Percentiles rank a stretch among this genome's conserved stretches.
These are phyloP conservation scores for Nomada flava DNA, from an alignment of 2,888 invertebrate genomes.

Conservation along the genomic window DNA sequence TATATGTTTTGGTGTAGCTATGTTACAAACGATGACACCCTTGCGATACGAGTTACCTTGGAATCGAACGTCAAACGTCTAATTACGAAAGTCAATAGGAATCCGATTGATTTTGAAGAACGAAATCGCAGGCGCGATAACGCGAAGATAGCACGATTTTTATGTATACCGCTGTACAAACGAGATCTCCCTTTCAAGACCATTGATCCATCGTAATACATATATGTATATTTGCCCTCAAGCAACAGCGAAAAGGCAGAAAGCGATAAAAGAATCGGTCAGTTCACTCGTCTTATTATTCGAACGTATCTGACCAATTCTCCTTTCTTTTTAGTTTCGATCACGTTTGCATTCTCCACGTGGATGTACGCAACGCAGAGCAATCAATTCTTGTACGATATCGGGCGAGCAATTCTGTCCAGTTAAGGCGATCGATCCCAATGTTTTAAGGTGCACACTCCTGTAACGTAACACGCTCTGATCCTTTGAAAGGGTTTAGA, in stretches of 20 bases:
- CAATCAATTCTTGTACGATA: slow-evolving; percentile 1
- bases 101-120: neutral
- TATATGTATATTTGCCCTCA: neutral
- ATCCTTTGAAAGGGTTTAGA: neutral
- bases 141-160: neutral
- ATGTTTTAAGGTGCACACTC: slow-evolving; percentile 8
- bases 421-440: neutral
- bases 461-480: slow-evolving; percentile 10
- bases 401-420: neutral
- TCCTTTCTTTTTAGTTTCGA: neutral
- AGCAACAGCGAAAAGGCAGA: slow-evolving; percentile 2
- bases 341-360: neutral
- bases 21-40: slow-evolving; percentile 17
- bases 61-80: neutral
- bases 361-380: neutral
- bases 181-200: neutral
- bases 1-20: slow-evolving; percentile 19
- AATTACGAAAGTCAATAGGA: neutral
- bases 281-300: slow-evolving; percentile 16
- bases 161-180: neutral
- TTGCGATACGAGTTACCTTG: neutral
- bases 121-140: too few species aligned
- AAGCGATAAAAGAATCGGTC: slow-evolving; percentile 13
- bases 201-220: neutral
- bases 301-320: neutral